Base-by-base conservation (phyloP, 1,140 invertebrate species). In the Mesaphorura yosii region DNA sequence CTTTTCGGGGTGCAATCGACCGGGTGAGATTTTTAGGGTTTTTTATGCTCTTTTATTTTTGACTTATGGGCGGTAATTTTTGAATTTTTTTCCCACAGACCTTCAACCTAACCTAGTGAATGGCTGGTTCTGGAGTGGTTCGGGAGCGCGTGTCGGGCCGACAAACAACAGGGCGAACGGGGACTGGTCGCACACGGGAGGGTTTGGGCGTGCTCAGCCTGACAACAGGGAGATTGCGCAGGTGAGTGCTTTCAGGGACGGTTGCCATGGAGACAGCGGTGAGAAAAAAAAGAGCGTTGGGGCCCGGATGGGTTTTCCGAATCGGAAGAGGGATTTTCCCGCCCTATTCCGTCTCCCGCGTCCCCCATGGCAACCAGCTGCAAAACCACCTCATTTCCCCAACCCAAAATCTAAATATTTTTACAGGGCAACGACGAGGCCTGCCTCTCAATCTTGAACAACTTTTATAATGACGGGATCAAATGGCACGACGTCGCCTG, bases 81-180 rank as follows among this genome's bases (percentile, higher is more conserved):
- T 34, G 55, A 38, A 74, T 83, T 25, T n/a, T n/a, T n/a, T n/a
- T n/a, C n/a, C n/a, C n/a, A n/a, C n/a, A 34, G 88, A 90, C 68
- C 73, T 90, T 53, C 84, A 89, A 71, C 88, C 88, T 1, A 80
- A 83, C 48, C 86, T 90, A 64, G 74, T 88, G 31, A 90, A 90
- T 69, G 88, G 88, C 55, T 90, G 87, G 87, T 91, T 91, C 78
- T 91, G 87, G 87, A 87, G 84, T 17, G 88, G 87, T 53, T 88
- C 85, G 1, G 86, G 86, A 7, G 86, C 82, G 40, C 88, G 89
- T 71, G 86, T 91, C 59, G 86, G 86, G 39, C 79, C 86, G 31
- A 89, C 86, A 20, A 86, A 82, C 25, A 83, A 88, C 68, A 76
- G 86, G 50, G 88, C 88, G 68, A 80, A 83, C 31, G 86, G 86